A percentile compares a stretch with the other conserved stretches of the same genome.
phyloP scores from a whole-genome alignment of 2,113 vertebrate species.

The Spea bombifrons region DNA sequence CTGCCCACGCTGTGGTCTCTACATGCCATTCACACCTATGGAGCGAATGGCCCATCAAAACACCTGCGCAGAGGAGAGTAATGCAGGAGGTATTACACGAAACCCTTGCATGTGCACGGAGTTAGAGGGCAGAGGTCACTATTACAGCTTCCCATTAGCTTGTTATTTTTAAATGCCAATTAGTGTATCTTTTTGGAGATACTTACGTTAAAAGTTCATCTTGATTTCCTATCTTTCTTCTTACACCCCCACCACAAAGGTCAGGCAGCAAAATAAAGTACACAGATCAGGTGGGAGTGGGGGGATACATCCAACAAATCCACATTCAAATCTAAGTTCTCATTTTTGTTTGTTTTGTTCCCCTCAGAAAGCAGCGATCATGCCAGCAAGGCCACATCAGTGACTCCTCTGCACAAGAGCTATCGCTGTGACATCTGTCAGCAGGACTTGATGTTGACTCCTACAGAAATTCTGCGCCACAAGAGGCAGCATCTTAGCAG shows the following conservation, averaged over 20 bases:
- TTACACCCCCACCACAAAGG: too few species aligned
- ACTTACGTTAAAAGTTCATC: too few species aligned
- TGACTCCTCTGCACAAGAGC: slow-evolving; percentile 60
- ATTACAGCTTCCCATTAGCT: too few species aligned
- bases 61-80: slow-evolving; percentile 60
- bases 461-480: slow-evolving; percentile 85
- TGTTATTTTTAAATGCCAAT: too few species aligned
- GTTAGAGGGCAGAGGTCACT: too few species aligned
- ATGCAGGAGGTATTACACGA: neutral
- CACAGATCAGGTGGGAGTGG: too few species aligned
- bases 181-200: too few species aligned
- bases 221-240: too few species aligned
- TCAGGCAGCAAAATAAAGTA: too few species aligned
- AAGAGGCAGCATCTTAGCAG: slow-evolving; percentile 65
- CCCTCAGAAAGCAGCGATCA: slow-evolving; percentile 48
- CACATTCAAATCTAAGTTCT: too few species aligned
- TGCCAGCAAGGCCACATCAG: neutral
- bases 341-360: neutral
- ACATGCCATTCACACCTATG: slow-evolving; percentile 83
- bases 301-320: too few species aligned
- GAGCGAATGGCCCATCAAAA: slow-evolving; percentile 81
- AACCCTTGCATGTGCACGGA: too few species aligned
- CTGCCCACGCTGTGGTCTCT: slow-evolving; percentile 80
- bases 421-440: slow-evolving; percentile 80
- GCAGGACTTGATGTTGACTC: slow-evolving; percentile 74